Percentiles rank a stretch among this genome's conserved stretches.
phyloP scores from a whole-genome alignment of 2,888 invertebrate genomes.

The Eupithecia exiguata region DNA sequence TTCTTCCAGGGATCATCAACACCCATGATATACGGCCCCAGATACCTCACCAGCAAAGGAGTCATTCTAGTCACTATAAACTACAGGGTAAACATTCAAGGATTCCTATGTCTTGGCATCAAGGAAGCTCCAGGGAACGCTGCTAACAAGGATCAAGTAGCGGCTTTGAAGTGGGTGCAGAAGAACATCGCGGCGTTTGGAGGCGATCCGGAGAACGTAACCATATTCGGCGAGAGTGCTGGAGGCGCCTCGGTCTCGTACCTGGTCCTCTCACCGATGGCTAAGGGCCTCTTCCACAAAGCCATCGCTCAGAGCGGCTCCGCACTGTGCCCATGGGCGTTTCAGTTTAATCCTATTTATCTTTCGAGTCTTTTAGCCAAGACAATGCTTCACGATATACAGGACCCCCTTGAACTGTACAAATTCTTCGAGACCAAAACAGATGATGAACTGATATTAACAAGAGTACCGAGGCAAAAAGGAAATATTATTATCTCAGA shows the following conservation, averaged over 20 bases:
- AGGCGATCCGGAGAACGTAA: constrained; percentile 68
- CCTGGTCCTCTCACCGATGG: constrained; percentile 69
- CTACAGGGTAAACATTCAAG: constrained; percentile 72
- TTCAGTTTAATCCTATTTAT: constrained; percentile 65
- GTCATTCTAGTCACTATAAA: constrained; percentile 71
- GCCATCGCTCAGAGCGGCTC: constrained; percentile 77
- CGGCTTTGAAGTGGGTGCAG: constrained; percentile 68
- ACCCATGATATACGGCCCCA: constrained; percentile 63
- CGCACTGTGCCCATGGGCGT: constrained; percentile 63
- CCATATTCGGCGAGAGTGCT: constrained; percentile 74
- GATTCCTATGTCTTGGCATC: constrained; percentile 66
- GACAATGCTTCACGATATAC: constrained; percentile 59
- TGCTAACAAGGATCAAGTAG: constrained; percentile 70
- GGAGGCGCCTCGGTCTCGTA: constrained; percentile 68
- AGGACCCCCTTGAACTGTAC: constrained; percentile 63
- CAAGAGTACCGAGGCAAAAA: constrained; percentile 62
- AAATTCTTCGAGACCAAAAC: constrained; percentile 62
- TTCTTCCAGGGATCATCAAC: constrained; percentile 65
- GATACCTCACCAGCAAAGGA: constrained; percentile 63
- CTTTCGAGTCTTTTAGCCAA: constrained; percentile 67
- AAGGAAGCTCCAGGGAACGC: constrained; percentile 74
- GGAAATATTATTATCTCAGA: constrained; percentile 62
- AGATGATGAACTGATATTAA: constrained; percentile 61
- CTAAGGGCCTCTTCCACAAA: constrained; percentile 69
- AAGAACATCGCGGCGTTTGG: constrained; percentile 66